These are phyloP conservation scores for Chromoteleia sp. DNA, from an alignment of 2,888 invertebrate species.

Conservation along the genomic window DNA sequence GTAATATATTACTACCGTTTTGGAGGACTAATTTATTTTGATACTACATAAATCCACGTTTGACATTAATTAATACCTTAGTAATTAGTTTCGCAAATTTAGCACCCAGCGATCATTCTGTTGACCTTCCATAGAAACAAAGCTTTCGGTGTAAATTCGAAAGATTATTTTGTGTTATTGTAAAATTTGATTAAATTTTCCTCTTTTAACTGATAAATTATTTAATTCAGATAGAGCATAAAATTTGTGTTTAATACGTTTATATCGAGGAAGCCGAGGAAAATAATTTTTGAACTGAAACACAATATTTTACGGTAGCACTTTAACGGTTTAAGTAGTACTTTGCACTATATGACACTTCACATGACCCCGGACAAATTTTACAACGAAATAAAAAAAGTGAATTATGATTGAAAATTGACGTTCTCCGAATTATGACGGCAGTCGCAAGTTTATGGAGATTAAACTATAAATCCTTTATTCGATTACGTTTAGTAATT, in stretches of 20 bases:
- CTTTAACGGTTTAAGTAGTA: constrained; percentile 31
- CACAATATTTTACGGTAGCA: constrained; percentile 22
- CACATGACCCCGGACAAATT: constrained; percentile 27
- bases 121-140: constrained; percentile 6
- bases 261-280: constrained; percentile 7
- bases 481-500: constrained; percentile 20
- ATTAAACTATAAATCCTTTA: constrained; percentile 29
- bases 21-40: constrained; percentile 35
- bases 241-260: background rate
- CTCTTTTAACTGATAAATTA: background rate
- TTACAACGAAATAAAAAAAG: constrained; percentile 32
- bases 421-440: constrained; percentile 7
- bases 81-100: constrained; percentile 38
- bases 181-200: constrained; percentile 17
- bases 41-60: constrained; percentile 34
- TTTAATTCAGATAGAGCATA: constrained; percentile 1
- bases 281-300: constrained; percentile 22
- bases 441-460: constrained; percentile 10
- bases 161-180: constrained; percentile 26
- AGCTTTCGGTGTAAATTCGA: background rate
- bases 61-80: constrained; percentile 35
- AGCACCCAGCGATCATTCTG: constrained; percentile 15
- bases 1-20: constrained; percentile 8
- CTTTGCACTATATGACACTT: constrained; percentile 31
- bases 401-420: constrained; percentile 33